Base-by-base conservation (phyloP, 92 coral and sea anemone genomes). In the Porites lobata region DNA sequence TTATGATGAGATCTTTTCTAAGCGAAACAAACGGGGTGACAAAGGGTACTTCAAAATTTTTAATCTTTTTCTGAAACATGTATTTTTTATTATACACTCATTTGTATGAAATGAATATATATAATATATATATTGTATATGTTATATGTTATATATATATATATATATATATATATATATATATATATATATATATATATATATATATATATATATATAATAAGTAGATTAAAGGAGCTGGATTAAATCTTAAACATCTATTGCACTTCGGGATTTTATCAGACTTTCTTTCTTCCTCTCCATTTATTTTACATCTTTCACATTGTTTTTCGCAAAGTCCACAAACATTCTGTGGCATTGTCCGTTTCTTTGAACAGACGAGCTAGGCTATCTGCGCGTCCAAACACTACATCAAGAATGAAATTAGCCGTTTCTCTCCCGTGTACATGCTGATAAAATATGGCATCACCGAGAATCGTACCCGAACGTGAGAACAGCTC, bases 321-420 rank as follows among this genome's bases (percentile, higher is more conserved):
- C 63, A 56, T 18, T 1, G 18, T 18, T 7, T 50, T 52, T 75
- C 61, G 38, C 14, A 50, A 6, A 13, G 9, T 6, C 79, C 79
- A 75, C 6, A 75, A 63, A 56, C 79, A 75, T 7, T 75, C 38
- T 12, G 15, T 9, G 17, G 6, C 4, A 22, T 75, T 75, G 10
- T 75, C 61, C 6, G 64, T 75, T n/a, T 75, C 79, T 13, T 14
- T n/a, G 79, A 75, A 75, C 9, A 75, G 15, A n/a, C 29, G 4
- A 15, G 43, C 43, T 32, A 75, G 43, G 20, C 79, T n/a, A 9
- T 75, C 17, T 15, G 62, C 29, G 0, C 79, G 29, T 56, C 47
- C 64, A 24, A 75, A 75, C 8, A 75, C 79, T 9, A 50, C 63
- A 9, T 51, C 14, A 12, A 75, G 53, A 22, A 75, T 56, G 43